Conservation (phyloP, 2,888 invertebrate genomes). For the Alloscopus bannaensis region DNA sequence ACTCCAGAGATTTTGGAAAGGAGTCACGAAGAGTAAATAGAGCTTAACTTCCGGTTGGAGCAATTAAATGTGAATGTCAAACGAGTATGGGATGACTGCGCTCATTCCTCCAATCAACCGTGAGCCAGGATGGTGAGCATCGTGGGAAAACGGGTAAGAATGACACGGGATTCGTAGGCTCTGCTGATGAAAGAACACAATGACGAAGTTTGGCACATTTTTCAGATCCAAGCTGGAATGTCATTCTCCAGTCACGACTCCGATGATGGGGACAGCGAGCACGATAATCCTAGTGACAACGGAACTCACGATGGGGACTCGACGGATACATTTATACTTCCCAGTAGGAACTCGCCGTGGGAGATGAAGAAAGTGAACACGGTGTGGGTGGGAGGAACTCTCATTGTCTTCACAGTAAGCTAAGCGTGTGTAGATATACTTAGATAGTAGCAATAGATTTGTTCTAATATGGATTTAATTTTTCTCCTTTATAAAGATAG, state of each 20-base stretch:
- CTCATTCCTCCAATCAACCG: neutral
- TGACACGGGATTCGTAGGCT: too few relatives aligned
- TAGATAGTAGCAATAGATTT: neutral
- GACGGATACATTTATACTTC: conserved; percentile 22
- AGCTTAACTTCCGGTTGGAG: too few relatives aligned
- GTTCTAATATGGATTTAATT: too few relatives aligned
- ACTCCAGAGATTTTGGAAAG: too few relatives aligned
- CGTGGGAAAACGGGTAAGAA: conserved; percentile 42
- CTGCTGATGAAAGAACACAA: too few relatives aligned
- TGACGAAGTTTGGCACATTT: neutral
- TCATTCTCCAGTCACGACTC: conserved; percentile 46
- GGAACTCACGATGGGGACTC: conserved; percentile 27
- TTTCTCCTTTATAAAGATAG: conserved; percentile 27
- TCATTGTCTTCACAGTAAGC: conserved; percentile 37
- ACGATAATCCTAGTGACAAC: conserved; percentile 26
- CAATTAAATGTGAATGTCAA: too few relatives aligned
- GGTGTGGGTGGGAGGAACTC: conserved; percentile 32
- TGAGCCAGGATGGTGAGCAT: conserved; percentile 54
- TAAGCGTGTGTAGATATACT: neutral
- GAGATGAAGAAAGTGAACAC: conserved; percentile 45
- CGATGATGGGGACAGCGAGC: conserved; percentile 48
- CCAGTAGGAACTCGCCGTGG: conserved; percentile 17
- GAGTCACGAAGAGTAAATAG: too few relatives aligned
- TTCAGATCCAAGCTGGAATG: conserved; percentile 45
- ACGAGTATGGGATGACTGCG: neutral